phyloP scores from a whole-genome alignment of 2,797 vertebrate genomes.

The Gallinago stenura region DNA sequence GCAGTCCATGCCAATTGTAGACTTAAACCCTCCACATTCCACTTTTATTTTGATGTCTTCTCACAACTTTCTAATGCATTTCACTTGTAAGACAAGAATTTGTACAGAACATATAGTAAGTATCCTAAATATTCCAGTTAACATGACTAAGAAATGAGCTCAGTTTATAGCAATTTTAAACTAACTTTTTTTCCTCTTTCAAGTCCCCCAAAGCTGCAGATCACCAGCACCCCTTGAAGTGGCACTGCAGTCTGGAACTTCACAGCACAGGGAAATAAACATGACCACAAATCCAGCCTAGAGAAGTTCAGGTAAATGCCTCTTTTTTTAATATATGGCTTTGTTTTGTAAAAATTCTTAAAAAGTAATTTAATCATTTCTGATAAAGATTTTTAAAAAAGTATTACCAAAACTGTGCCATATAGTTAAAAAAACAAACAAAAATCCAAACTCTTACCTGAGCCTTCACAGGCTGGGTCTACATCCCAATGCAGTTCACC shows the following conservation, averaged over 20 bases:
- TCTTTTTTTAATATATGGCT: slow-evolving; percentile 82
- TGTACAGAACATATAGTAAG: not conserved
- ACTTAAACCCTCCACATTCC: not conserved
- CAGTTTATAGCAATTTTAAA: not conserved
- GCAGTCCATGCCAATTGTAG: accelerated
- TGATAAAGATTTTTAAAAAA: slow-evolving; percentile 63
- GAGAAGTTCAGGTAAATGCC: slow-evolving; percentile 66
- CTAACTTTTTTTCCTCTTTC: not conserved
- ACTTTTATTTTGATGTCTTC: not conserved
- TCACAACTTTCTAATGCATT: not conserved
- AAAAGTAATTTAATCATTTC: slow-evolving; percentile 51
- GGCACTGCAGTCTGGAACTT: not conserved
- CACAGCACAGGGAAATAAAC: not conserved
- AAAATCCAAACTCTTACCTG: slow-evolving; percentile 79
- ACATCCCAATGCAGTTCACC: slow-evolving; percentile 73
- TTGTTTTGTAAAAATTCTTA: slow-evolving; percentile 74
- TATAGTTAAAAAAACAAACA: slow-evolving; percentile 78
- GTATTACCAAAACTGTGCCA: slow-evolving; percentile 76
- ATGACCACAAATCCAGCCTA: slow-evolving; percentile 23
- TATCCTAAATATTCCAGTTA: not conserved
- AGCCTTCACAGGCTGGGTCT: slow-evolving; percentile 75
- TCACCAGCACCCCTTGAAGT: slow-evolving; percentile 33
- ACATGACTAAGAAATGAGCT: not conserved
- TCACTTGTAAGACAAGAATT: not conserved
- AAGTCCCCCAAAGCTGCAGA: not conserved